Percentiles rank a stretch among this genome's conserved stretches.
Evolutionary conservation across 2,113 vertebrate genomes (phyloP).

Genomic region (Pygoscelis adeliae): DNA sequence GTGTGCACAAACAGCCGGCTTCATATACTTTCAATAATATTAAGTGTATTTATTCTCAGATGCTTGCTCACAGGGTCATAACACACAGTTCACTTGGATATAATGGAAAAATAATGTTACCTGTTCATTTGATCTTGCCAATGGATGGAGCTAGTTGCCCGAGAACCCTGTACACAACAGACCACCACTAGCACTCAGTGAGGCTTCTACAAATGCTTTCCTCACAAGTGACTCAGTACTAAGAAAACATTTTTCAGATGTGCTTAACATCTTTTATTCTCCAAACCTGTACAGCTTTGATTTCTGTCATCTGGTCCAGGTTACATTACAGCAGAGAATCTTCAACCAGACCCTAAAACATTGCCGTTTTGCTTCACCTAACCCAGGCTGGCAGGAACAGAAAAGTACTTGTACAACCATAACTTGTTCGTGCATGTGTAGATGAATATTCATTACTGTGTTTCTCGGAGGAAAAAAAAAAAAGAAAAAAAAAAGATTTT

Average conservation of each 20-base stretch:
- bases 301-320: neutral
- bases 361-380: neutral
- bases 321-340: neutral
- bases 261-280: neutral
- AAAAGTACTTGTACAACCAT: neutral
- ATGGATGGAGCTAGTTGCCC: neutral
- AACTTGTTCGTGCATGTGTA: neutral
- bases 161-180: fast-evolving
- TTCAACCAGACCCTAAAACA: neutral
- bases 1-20: neutral
- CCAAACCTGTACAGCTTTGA: neutral
- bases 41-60: neutral
- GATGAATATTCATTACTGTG: neutral
- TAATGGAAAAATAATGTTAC: neutral
- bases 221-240: neutral
- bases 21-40: neutral
- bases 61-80: neutral
- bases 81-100: neutral
- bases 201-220: neutral
- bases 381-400: neutral
- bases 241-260: neutral
- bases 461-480: neutral
- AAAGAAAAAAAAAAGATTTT: neutral
- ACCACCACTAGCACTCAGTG: neutral
- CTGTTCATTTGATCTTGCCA: neutral